Percentiles rank a stretch among this genome's conserved stretches.
Evolutionary conservation across 2,888 invertebrate genomes (phyloP).

Genomic region (Agonum fuliginosum): DNA sequence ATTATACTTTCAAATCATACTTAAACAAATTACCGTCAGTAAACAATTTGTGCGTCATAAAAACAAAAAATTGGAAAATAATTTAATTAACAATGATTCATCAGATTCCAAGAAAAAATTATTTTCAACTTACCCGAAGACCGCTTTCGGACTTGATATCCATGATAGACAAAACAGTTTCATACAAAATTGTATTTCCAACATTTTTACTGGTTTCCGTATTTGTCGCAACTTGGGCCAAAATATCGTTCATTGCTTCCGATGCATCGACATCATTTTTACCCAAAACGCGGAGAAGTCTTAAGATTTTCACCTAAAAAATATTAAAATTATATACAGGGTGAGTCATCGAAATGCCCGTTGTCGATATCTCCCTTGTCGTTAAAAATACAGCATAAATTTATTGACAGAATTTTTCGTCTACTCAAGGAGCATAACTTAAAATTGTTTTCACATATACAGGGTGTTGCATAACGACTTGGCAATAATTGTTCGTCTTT

Average conservation of each 20-base stretch:
- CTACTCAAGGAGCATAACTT: too few species aligned
- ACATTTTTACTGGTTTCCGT: conserved; percentile 99
- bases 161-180: conserved; percentile 99
- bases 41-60: too few species aligned
- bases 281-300: conserved; percentile 94
- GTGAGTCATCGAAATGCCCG: too few species aligned
- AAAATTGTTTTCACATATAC: too few species aligned
- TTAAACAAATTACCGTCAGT: too few species aligned
- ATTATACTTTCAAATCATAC: too few species aligned
- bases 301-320: conserved; percentile 93
- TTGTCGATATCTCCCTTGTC: too few species aligned
- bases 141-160: conserved; percentile 98
- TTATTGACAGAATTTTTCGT: background rate
- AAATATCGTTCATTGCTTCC: conserved; percentile 99
- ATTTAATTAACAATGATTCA: conserved; percentile 9
- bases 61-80: background rate
- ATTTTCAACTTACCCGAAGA: conserved; percentile 79
- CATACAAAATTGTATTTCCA: conserved; percentile 99
- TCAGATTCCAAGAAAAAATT: conserved; percentile 8
- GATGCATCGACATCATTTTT: conserved; percentile 97
- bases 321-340: too few species aligned
- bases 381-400: conserved; percentile 7
- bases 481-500: too few species aligned
- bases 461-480: too few species aligned
- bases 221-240: conserved; percentile 99